Percentiles rank a stretch among this genome's conserved stretches.
phyloP scores from a whole-genome alignment of 2,797 vertebrate genomes.

The Chaetophractus vellerosus region DNA sequence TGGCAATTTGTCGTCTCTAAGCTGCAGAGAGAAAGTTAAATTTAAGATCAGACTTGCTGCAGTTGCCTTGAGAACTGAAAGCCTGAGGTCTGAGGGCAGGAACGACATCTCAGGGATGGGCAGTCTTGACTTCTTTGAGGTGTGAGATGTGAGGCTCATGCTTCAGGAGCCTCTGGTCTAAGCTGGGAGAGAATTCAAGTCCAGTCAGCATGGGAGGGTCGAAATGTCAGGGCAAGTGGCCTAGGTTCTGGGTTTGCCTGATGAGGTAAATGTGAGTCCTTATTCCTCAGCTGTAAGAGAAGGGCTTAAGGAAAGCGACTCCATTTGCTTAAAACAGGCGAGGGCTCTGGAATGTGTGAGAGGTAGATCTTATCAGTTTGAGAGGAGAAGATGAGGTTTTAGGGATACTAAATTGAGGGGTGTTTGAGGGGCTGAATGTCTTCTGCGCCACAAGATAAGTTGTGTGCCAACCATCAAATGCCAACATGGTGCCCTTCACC shows the following conservation, averaged over 20 bases:
- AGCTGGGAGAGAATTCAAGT: not conserved
- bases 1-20: not conserved
- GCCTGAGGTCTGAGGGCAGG: not conserved
- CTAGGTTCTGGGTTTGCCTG: not conserved
- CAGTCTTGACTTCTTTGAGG: not conserved
- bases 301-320: not conserved
- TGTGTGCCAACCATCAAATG: not conserved
- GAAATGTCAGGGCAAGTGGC: not conserved
- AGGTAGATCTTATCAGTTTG: not conserved
- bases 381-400: not conserved
- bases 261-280: not conserved
- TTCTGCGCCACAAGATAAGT: not conserved
- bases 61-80: not conserved
- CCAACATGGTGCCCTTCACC: not conserved
- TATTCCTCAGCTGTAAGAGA: not conserved
- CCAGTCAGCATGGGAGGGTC: not conserved
- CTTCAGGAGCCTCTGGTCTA: not conserved
- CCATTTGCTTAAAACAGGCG: not conserved
- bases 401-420: not conserved
- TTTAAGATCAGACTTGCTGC: not conserved
- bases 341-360: not conserved
- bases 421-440: not conserved
- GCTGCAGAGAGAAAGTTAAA: not conserved
- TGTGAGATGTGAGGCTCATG: rapidly evolving
- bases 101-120: not conserved